Base-by-base conservation (phyloP, 2,797 vertebrate genomes). In the Perodicticus potto region DNA sequence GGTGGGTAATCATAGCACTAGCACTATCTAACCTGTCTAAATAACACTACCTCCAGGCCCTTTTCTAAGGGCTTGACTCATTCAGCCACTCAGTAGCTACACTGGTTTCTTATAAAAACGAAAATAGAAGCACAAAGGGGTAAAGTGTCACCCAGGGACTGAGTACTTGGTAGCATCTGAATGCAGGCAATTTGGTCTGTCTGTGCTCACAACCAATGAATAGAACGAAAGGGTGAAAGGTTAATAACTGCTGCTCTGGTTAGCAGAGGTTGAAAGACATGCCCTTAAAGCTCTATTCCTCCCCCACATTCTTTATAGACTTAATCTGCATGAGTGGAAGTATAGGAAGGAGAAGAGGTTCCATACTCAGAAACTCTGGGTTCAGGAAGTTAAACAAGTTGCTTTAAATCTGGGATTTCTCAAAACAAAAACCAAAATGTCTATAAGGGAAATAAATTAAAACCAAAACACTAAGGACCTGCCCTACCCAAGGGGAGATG, bases 321-420 rank as follows among this genome's bases (percentile, higher is more conserved):
- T 45, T 34, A 55, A n/a, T 45, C 57, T 43, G 40, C 49, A 14
- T 25, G 16, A 34, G 37, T 32, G 43, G 25, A 11, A 16, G 72
- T 65, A 12, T 55, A n/a, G 34, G 57, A 74, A 82, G 34, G n/a
- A 59, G 13, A 45, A 37, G 27, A 45, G 57, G 49, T 7, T 85
- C 83, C 29, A 8, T 7, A 5, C 7, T 74, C n/a, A 49, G 40
- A 73, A 40, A 73, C 45, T 69, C 49, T 49, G 7, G 34, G 5
- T 23, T 72, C 7, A 67, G 23, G 19, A 87, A 74, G 53, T 16
- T 72, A 83, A 80, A 12, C 22, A 37, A 80, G 55, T 77, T 23
- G 43, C n/a, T 89, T 85, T 59, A 82, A 73, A 37, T 23, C 43
- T 89, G 23, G 34, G 59, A 69, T n/a, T 74, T 87, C 91, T 87